Conservation (phyloP, 2,113 vertebrate genomes). For the Lycocorax pyrrhopterus region DNA sequence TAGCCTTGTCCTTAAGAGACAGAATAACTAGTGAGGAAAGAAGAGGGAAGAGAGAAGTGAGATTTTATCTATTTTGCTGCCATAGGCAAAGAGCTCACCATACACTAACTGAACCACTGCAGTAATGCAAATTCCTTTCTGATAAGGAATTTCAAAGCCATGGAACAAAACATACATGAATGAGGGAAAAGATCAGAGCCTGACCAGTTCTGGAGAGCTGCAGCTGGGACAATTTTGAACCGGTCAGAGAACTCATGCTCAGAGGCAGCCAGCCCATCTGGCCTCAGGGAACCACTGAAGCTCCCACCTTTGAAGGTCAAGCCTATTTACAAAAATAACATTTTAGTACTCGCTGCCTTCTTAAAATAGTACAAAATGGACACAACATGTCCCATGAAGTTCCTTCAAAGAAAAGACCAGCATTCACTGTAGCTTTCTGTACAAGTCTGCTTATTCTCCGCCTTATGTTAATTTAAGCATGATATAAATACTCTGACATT, state of each 20-base stretch:
- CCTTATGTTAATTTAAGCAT: background rate
- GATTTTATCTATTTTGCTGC: background rate
- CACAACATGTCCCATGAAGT: background rate
- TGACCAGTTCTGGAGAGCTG: fast-evolving
- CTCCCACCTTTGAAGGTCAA: background rate
- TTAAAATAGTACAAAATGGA: background rate
- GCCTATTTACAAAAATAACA: background rate
- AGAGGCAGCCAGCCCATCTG: background rate
- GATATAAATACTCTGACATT: background rate
- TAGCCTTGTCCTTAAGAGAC: background rate
- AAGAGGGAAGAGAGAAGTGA: background rate
- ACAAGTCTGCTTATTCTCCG: background rate
- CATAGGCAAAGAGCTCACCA: background rate
- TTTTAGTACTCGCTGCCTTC: background rate
- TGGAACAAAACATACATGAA: background rate
- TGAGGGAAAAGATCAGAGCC: background rate
- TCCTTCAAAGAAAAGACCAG: background rate
- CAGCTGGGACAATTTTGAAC: background rate
- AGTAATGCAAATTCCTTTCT: background rate
- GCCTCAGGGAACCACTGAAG: background rate
- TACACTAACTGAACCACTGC: background rate
- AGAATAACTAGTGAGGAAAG: background rate
- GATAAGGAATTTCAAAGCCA: background rate
- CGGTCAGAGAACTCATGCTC: background rate
- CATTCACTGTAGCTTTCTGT: background rate